Conservation (phyloP, 2,797 vertebrate species). For the Myripristis jacobus region DNA sequence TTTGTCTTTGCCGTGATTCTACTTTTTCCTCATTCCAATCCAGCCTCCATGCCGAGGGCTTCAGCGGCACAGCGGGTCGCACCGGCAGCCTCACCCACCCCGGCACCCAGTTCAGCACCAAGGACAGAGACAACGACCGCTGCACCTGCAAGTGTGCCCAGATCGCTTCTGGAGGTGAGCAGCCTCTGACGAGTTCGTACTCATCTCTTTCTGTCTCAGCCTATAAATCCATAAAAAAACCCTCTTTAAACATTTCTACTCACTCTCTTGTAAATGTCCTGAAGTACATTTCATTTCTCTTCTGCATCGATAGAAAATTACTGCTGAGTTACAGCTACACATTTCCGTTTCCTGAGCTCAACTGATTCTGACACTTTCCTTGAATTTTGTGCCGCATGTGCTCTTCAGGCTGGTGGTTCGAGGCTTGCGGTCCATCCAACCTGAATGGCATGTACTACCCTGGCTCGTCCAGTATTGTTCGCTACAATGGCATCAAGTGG, state of each 20-base stretch:
- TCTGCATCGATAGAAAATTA: constrained; percentile 58
- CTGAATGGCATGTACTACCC: constrained; percentile 88
- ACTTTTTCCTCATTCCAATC: neutral
- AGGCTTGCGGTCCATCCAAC: constrained; percentile 88
- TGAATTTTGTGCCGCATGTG: constrained; percentile 52
- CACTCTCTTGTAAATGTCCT: constrained; percentile 60
- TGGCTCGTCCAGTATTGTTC: constrained; percentile 77
- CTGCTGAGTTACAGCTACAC: constrained; percentile 56
- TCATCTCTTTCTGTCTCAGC: constrained; percentile 25
- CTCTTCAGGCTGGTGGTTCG: constrained; percentile 85
- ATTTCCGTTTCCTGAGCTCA: constrained; percentile 55
- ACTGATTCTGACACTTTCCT: constrained; percentile 54
- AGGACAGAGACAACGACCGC: constrained; percentile 84
- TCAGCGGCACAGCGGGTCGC: constrained; percentile 84
- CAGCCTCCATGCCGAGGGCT: constrained; percentile 80
- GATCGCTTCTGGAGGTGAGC: constrained; percentile 84
- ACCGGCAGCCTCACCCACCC: constrained; percentile 84
- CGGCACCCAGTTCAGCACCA: constrained; percentile 88
- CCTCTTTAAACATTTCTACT: constrained; percentile 55
- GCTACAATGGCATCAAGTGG: constrained; percentile 90
- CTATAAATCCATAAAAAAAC: constrained; percentile 28
- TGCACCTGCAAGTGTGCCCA: constrained; percentile 86
- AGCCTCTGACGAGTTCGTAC: neutral
- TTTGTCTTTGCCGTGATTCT: too few relatives aligned
- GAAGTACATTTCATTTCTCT: constrained; percentile 57